Evolutionary conservation across 2,113 vertebrate species (phyloP).

Genomic region (Kryptolebias marmoratus): DNA sequence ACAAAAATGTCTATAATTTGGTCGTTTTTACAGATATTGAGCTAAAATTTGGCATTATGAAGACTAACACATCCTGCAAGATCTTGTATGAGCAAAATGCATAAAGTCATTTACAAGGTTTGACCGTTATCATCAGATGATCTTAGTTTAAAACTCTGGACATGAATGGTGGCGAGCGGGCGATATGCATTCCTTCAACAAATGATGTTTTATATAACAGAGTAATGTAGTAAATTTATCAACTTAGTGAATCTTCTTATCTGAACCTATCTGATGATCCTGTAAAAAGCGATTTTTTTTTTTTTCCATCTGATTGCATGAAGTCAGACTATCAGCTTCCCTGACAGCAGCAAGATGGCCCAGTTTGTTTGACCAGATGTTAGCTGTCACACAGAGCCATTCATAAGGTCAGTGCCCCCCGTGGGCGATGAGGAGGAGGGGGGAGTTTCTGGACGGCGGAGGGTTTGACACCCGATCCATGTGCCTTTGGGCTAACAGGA

Average conservation of each 20-base stretch:
- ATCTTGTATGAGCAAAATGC: no score
- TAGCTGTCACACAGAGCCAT: conserved; percentile 38
- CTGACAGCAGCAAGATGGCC: neutral
- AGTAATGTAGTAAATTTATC: no score
- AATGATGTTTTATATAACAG: no score
- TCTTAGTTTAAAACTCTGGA: no score
- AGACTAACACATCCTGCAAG: no score
- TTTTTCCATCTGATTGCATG: neutral
- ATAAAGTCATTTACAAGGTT: no score
- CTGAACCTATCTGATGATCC: neutral
- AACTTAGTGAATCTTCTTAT: neutral
- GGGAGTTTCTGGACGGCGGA: conserved; percentile 46
- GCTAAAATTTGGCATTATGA: no score
- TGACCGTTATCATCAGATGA: no score
- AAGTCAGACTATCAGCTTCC: neutral
- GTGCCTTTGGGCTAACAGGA: conserved; percentile 69
- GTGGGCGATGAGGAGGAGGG: conserved; percentile 17
- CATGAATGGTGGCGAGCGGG: no score
- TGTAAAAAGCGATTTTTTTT: neutral
- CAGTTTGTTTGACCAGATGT: conserved; percentile 57
- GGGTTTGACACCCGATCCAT: conserved; percentile 69
- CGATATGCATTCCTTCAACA: no score
- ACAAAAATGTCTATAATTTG: no score
- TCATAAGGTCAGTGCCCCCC: conserved; percentile 54
- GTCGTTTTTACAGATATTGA: no score